Evolutionary conservation across 2,888 invertebrate genomes (phyloP).

Genomic region (Saturnia japonica): DNA sequence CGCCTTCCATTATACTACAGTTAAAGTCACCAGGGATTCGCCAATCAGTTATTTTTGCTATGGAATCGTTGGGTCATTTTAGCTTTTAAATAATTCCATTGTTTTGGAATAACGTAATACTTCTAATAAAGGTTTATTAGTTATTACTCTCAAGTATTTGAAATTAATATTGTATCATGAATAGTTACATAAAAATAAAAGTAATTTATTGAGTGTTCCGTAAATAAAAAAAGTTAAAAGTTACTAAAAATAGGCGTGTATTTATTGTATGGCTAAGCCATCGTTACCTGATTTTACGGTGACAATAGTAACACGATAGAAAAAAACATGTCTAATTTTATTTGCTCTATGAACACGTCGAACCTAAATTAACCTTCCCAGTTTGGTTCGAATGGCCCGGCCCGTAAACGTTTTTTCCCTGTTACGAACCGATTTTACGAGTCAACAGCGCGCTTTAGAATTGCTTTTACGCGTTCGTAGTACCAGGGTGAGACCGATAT

Average conservation of each 20-base stretch:
- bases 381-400: slow-evolving; percentile 46
- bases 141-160: no score
- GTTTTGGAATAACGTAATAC: no score
- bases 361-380: slow-evolving; percentile 30
- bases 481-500: slow-evolving; percentile 42
- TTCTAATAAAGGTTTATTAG: no score
- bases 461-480: slow-evolving; percentile 62
- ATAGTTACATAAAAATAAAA: no score
- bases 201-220: no score
- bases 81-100: no score
- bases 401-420: slow-evolving; percentile 63
- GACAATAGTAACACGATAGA: background rate
- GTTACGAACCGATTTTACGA: slow-evolving; percentile 68
- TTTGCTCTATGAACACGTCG: slow-evolving; percentile 1
- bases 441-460: slow-evolving; percentile 62
- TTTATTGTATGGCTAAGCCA: background rate
- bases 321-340: background rate
- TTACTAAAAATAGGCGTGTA: background rate
- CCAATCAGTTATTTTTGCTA: no score
- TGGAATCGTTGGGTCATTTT: no score
- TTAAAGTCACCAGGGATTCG: no score
- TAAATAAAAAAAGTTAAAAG: no score
- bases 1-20: no score
- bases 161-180: no score
- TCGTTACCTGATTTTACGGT: background rate